Evolutionary conservation across 92 coral and sea anemone species (phyloP).

Genomic region (Porites evermanni): DNA sequence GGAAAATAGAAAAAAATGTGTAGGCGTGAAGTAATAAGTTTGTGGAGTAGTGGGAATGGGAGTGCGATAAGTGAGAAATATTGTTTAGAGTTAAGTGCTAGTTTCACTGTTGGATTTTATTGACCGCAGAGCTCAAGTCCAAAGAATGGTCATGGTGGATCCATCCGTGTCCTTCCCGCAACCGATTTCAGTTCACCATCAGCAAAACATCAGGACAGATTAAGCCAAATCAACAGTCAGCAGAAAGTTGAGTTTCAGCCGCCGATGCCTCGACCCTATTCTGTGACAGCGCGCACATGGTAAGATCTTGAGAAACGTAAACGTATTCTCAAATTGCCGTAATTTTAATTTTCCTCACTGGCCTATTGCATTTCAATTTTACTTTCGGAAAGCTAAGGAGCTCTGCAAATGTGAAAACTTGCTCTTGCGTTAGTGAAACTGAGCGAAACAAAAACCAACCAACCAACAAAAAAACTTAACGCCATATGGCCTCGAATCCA

Average conservation of each 20-base stretch:
- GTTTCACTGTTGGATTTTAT: not conserved
- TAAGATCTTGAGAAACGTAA: not conserved
- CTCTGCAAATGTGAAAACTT: no score
- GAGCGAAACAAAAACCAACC: no score
- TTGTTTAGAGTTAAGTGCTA: not conserved
- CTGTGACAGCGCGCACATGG: conserved; percentile 60
- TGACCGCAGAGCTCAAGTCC: conserved; percentile 61
- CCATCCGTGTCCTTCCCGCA: conserved; percentile 92
- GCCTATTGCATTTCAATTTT: no score
- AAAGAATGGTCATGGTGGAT: conserved; percentile 86
- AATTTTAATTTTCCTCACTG: no score
- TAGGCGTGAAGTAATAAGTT: no score
- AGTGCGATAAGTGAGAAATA: not conserved
- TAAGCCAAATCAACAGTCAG: conserved; percentile 75
- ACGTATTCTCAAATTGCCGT: not conserved
- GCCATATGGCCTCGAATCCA: no score
- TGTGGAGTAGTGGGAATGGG: no score
- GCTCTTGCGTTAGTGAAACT: no score
- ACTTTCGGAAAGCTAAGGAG: no score
- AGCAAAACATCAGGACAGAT: conserved; percentile 81
- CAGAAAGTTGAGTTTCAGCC: conserved; percentile 88
- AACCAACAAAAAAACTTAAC: no score
- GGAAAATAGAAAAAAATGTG: no score
- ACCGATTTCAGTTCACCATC: conserved; percentile 91
- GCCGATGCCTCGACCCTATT: conserved; percentile 91